Conservation (phyloP, 2,113 vertebrate species). For the Atractosteus spatula region DNA sequence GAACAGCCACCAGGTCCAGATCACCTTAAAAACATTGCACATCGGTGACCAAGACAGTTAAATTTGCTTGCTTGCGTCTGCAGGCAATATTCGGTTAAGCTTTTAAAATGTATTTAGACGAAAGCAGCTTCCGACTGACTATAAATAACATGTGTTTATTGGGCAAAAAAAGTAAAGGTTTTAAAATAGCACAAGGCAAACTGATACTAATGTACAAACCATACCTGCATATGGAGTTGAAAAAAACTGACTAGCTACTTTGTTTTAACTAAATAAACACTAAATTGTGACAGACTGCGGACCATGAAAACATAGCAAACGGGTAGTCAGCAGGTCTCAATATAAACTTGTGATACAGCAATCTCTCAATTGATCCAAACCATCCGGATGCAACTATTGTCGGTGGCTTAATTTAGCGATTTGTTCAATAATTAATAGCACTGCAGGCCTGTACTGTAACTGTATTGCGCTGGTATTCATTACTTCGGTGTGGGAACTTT, state of each 20-base stretch:
- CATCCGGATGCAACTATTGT: too few species aligned
- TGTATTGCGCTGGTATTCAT: not conserved
- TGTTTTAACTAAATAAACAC: too few species aligned
- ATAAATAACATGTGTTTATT: not conserved
- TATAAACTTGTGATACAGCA: too few species aligned
- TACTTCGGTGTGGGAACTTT: not conserved
- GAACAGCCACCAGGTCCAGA: not conserved
- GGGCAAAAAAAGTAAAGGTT: too few species aligned
- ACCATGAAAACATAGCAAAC: too few species aligned
- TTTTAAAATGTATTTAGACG: not conserved
- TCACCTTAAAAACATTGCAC: not conserved
- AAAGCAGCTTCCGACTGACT: not conserved
- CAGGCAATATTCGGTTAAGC: not conserved
- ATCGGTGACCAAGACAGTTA: not conserved
- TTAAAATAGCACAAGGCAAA: too few species aligned
- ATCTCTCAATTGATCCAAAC: too few species aligned
- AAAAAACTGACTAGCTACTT: too few species aligned
- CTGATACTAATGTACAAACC: too few species aligned
- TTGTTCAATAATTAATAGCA: not conserved
- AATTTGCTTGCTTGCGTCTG: not conserved
- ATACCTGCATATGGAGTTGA: too few species aligned
- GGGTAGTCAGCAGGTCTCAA: too few species aligned
- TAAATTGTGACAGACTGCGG: too few species aligned
- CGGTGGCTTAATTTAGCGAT: not conserved
- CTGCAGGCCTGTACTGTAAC: not conserved